Evolutionary conservation across 2,113 vertebrate genomes (phyloP), one percentile per base, ranked within the genome.

Genomic region (Pteronura brasiliensis): DNA sequence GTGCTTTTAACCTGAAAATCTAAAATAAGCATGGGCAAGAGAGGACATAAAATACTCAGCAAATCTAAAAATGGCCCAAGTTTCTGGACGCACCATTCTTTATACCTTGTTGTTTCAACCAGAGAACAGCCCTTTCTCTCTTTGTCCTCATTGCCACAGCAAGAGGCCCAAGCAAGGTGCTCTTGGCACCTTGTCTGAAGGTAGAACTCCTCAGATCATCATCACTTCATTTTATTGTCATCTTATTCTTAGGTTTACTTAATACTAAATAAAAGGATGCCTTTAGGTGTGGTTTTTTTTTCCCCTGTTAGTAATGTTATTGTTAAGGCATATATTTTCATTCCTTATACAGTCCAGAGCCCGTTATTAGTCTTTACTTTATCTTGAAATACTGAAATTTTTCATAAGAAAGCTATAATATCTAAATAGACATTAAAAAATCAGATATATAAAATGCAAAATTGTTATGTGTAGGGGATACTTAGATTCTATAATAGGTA

Each of bases 311-410:
- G 4, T 88, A 80, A 67, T 88, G 77, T 88, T 95, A 80, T n/a
- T 55, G 12, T 34, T 76, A 93, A 84, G 5, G 34, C 81, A 57
- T 61, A 34, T 81, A 27, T 83, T 93, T 96, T 92, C 29, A 92
- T 92, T 94, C 34, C 71, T 89, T 92, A 34, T 76, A 15, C 59
- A 93, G n/a, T 89, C 34, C 59, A 71, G 55, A 96, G 11, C 31
- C 55, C 69, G 18, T 84, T n/a, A 80, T 88, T 84, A 42, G 20
- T 63, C 55, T 92, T 59, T 47, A 86, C 4, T 80, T 0, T 88
- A 81, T 85, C 57, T 76, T 95, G 27, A 93, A 90, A 91, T 65
- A 90, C 23, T 44, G 57, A 95, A 69, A 74, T 34, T 86, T 57
- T 94, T 86, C 7, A 27, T 83, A 80, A 89, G 72, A 89, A 82